Evolutionary conservation across 37 sponge, comb jelly and placozoan genomes (phyloP), one percentile per base, ranked within the genome.

Genomic region (Agelas oroides): DNA sequence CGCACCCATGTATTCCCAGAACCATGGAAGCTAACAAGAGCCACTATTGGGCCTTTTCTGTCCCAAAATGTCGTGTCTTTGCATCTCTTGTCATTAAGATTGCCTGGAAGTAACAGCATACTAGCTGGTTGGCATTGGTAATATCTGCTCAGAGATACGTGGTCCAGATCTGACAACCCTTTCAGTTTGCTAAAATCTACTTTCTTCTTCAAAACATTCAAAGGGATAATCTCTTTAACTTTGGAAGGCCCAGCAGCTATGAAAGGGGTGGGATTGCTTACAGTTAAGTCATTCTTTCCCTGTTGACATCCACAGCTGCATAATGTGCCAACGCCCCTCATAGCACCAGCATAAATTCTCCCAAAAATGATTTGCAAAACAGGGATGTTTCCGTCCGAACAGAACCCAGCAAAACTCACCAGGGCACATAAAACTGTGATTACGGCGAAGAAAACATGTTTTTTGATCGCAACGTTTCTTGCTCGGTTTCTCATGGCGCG

Each of bases 1-100:
- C 95, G 73, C 15, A 90, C 71, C 95, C 91, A 94, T 1, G 95
- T 90, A 52, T 94, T 94, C 1, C 95, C 95, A 3, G 95, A 94
- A 0, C 95, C 95, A 53, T 87, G 95, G 59, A 85, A 90, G 60
- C 95, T 94, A 8, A 75, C 88, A 1, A 94, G 87, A 3, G 95
- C 95, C 30, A 76, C 81, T 11, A 90, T 32, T 5, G 88, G 85
- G n/a, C 35, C 39, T 13, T 41, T 62, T 2, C 63, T 18, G n/a
- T 83, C 55, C 19, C 56, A 83, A 57, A 94, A 94, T 23, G 53
- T 59, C 37, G 65, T 55, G 13, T 84, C 41, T 5, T 78, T 40
- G 41, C 90, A 89, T 33, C 34, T 27, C 34, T 75, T 75, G 13
- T 75, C 53, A 58, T 30, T 46, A 17, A 19, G 13, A 5, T 76